A percentile compares a stretch with the other conserved stretches of the same genome.
Evolutionary conservation across 2,113 vertebrate genomes (phyloP).

Genomic region (Paratilapia polleni): DNA sequence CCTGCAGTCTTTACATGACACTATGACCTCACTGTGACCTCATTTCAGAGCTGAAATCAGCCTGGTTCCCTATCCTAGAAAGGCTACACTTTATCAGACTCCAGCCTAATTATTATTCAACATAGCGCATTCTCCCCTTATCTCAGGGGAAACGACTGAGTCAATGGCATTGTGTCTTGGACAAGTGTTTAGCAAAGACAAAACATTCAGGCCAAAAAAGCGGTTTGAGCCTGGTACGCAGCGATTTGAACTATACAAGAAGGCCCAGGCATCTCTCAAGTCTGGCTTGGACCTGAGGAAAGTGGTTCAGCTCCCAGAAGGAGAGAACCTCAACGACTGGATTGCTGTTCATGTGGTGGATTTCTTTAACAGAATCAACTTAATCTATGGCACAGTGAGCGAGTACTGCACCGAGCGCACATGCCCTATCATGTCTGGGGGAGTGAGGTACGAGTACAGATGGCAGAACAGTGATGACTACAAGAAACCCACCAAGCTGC

Average conservation of each 20-base stretch:
- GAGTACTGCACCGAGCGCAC: slow-evolving; percentile 91
- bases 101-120: slow-evolving; percentile 43
- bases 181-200: slow-evolving; percentile 98
- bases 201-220: slow-evolving; percentile 94
- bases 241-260: slow-evolving; percentile 96
- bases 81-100: slow-evolving; percentile 22
- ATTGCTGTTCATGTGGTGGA: slow-evolving; percentile 96
- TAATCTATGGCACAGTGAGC: slow-evolving; percentile 97
- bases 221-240: slow-evolving; percentile 95
- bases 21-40: slow-evolving; percentile 30
- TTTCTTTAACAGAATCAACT: slow-evolving; percentile 98
- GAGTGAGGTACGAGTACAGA: slow-evolving; percentile 94
- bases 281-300: slow-evolving; percentile 93
- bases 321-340: slow-evolving; percentile 94
- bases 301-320: slow-evolving; percentile 92
- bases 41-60: slow-evolving; percentile 19
- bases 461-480: slow-evolving; percentile 95
- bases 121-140: slow-evolving; percentile 39
- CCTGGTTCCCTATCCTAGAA: slow-evolving; percentile 18
- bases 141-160: slow-evolving; percentile 41
- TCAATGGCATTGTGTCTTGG: slow-evolving; percentile 94
- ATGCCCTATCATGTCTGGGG: slow-evolving; percentile 96
- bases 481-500: slow-evolving; percentile 92
- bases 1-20: slow-evolving; percentile 31
- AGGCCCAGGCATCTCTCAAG: slow-evolving; percentile 95